Conservation (phyloP, 1,140 invertebrate genomes). For the Cydia strobilella region DNA sequence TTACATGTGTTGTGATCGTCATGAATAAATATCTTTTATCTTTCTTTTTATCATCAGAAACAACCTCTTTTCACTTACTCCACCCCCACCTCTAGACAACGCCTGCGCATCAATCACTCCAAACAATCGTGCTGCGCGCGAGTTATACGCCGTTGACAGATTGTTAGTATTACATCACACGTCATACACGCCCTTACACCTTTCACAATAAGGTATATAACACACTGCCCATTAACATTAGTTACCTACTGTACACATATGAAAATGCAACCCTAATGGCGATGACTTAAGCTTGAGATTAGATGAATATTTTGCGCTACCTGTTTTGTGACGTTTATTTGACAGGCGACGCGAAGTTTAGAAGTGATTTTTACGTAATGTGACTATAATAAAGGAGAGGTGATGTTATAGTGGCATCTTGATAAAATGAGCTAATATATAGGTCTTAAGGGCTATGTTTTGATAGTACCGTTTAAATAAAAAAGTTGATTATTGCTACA, state of each 20-base stretch:
- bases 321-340: conserved; percentile 13
- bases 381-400: not conserved
- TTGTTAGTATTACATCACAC: conserved; percentile 4
- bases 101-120: not conserved
- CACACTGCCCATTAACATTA: not conserved
- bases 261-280: not conserved
- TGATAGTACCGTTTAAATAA: no score
- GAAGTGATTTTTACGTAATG: not conserved
- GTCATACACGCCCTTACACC: not conserved
- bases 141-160: conserved; percentile 10
- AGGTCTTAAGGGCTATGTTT: no score
- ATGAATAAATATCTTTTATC: no score
- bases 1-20: no score
- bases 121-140: conserved; percentile 12
- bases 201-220: not conserved
- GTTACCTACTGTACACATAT: not conserved
- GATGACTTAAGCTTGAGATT: not conserved
- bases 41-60: no score
- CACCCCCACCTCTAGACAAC: not conserved
- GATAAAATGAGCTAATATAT: not conserved
- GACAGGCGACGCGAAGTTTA: conserved; percentile 4
- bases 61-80: not conserved
- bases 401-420: not conserved
- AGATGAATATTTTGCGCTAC: not conserved
- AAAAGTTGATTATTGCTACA: no score